Conservation (phyloP, 2,888 invertebrate species). For the Ditylenchus weischeri region DNA sequence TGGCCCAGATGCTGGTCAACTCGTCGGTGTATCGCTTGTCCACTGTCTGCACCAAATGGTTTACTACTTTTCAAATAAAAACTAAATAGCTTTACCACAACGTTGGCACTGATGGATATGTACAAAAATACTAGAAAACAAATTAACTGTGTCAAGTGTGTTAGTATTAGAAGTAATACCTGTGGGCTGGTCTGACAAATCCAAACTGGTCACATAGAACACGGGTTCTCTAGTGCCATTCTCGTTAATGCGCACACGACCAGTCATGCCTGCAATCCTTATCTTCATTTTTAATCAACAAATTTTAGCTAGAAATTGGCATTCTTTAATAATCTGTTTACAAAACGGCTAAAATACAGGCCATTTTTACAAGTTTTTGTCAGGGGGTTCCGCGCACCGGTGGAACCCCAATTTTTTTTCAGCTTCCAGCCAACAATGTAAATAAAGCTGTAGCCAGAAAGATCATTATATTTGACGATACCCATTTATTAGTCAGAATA, state of each 20-base stretch:
- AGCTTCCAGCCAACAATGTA: too few relatives aligned
- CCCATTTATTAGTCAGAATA: too few relatives aligned
- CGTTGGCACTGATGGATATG: slow-evolving; percentile 4
- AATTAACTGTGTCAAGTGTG: background rate
- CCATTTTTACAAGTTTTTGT: too few relatives aligned
- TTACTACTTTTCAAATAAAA: background rate
- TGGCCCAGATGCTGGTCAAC: slow-evolving; percentile 9
- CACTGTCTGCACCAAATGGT: background rate
- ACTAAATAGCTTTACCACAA: slow-evolving; percentile 1
- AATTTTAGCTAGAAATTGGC: background rate
- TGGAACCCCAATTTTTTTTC: too few relatives aligned
- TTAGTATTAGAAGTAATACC: slow-evolving; percentile 2
- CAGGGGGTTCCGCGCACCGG: too few relatives aligned
- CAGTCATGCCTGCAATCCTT: slow-evolving; percentile 12
- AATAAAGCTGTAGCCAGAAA: too few relatives aligned
- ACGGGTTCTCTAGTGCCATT: slow-evolving; percentile 24
- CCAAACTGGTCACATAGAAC: slow-evolving; percentile 26
- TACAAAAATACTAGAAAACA: background rate
- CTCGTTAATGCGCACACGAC: slow-evolving; percentile 16
- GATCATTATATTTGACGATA: too few relatives aligned
- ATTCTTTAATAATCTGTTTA: too few relatives aligned
- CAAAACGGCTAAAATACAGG: too few relatives aligned
- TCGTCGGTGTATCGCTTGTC: slow-evolving; percentile 4
- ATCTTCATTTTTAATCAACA: too few relatives aligned
- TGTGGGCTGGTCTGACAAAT: slow-evolving; percentile 19